Percentiles rank a stretch among this genome's conserved stretches.
Conservation (phyloP, 2,888 invertebrate species). For the Orthosia incerta region DNA sequence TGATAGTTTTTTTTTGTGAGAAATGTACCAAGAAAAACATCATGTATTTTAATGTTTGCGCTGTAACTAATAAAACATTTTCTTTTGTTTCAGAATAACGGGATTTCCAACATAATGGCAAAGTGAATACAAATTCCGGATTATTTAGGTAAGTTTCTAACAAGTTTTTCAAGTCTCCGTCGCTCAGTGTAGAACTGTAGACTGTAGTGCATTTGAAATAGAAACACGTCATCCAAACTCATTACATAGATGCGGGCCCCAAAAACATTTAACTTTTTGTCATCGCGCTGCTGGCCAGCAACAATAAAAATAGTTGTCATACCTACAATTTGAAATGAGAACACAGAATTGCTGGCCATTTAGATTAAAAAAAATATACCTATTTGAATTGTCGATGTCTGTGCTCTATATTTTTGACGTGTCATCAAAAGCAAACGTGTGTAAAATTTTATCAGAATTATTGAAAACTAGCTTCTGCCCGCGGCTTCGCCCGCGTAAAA, state of each 20-base stretch:
- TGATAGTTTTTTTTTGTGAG: not conserved
- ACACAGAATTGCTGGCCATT: slow-evolving; percentile 64
- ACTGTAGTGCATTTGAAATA: slow-evolving; percentile 44
- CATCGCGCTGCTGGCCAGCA: slow-evolving; percentile 61
- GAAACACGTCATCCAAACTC: slow-evolving; percentile 63
- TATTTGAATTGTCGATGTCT: slow-evolving; percentile 37
- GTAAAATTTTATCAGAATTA: not conserved
- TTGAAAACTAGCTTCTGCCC: too few species aligned
- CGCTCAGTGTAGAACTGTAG: not conserved
- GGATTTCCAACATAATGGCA: slow-evolving; percentile 31
- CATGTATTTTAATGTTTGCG: not conserved
- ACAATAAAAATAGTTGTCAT: slow-evolving; percentile 68
- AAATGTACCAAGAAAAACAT: not conserved
- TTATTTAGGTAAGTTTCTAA: slow-evolving; percentile 52
- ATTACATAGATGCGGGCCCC: slow-evolving; percentile 70
- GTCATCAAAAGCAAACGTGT: slow-evolving; percentile 43
- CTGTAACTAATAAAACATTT: slow-evolving; percentile 29
- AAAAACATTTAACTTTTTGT: slow-evolving; percentile 74
- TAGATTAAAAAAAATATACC: slow-evolving; percentile 48
- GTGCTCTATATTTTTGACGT: slow-evolving; percentile 42
- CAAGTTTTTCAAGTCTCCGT: slow-evolving; percentile 26
- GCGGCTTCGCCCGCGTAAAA: too few species aligned
- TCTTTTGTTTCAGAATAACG: slow-evolving; percentile 68
- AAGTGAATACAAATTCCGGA: slow-evolving; percentile 8
- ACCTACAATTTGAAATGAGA: slow-evolving; percentile 69